Base-by-base conservation (phyloP, 2,888 invertebrate species). In the Eilema depressum region DNA sequence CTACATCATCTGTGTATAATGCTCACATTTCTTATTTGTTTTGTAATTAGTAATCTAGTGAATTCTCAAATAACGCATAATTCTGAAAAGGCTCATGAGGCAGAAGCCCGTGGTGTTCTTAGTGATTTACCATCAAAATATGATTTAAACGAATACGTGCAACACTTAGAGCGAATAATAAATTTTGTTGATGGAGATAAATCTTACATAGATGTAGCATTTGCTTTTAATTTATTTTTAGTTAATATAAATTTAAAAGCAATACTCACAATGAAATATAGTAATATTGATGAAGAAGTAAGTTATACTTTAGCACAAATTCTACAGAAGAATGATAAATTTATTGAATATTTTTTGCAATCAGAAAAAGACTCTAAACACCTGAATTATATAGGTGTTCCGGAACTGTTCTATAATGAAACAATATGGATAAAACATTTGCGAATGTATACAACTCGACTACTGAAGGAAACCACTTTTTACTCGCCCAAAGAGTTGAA, bases 1-100 rank as follows among this genome's bases (percentile, higher is more conserved):
- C 12, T 28, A 41, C n/a, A 47, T 28, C 41, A 57, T 23, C 65
- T 56, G 30, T 63, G 63, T 73, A 41, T 70, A 64, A 69, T 41
- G 57, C 11, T 66, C 3, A 47, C 20, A 61, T 20, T 72, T 30
- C 64, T 69, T 2, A 20, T 33, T 47, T 33, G 28, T n/a, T 60
- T 60, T 12, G 65, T 47, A 47, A 30, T 17, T 30, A 20, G 30
- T 7, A 28, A 17, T 30, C 17, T 30, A 30, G 0, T n/a, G 17
- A 28, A 4, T n/a, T n/a, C 11, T 23, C n/a, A 59, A n/a, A 47
- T n/a, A 53, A n/a, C 53, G 10, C 20, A 53, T 20, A 14, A 4
- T 47, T 47, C 20, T 53, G 7, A 53, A 53, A 1, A 53, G 53
- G 10, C 7, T 8, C n/a, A 20, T 2, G 20, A 53, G 0, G n/a